Evolutionary conservation across 1,140 invertebrate species (phyloP), one percentile per base, ranked within the genome.

Genomic region (Drosophila orosa): DNA sequence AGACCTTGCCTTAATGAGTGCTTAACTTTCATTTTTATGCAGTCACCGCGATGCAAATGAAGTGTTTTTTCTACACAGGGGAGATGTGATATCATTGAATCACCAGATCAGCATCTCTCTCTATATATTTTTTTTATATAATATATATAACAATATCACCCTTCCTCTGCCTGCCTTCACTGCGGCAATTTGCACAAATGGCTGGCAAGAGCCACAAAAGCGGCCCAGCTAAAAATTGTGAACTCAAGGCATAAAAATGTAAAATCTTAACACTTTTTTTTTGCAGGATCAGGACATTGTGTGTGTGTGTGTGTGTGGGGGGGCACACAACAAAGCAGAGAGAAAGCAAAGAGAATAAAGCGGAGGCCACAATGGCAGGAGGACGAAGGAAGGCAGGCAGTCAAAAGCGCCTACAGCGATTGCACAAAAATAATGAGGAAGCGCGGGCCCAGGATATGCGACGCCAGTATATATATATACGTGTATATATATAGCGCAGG

Each of bases 351-450:
- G 67, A 57, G 67, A 55, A 71, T 47, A 69, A 45, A 69, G 62
- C 27, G 63, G 29, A 37, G 62, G 57, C 75, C 80, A 77, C 78
- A 81, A 80, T 80, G 72, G 29, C n/a, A 56, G 47, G 45, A n/a
- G n/a, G 15, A 15, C 13, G 13, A 1, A 45, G 22, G 13, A 47
- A 48, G 40, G 44, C 42, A 47, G 47, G 74, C 45, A 65, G 56
- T 60, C 72, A 62, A 85, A 82, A 84, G 76, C 77, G 80, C 84
- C 84, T 83, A 74, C 76, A 89, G 84, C 84, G 84, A 89, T 87
- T 87, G 84, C 84, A 87, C 84, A 87, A 89, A 87, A 87, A 87
- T 87, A 87, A 87, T 87, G 84, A 87, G 84, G 80, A 87, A 89
- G 76, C 73, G 80, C 73, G 79, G 68, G 77, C 77, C 63, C 84